Conservation (phyloP, 2,888 invertebrate species). For the Osmoderma eremita region DNA sequence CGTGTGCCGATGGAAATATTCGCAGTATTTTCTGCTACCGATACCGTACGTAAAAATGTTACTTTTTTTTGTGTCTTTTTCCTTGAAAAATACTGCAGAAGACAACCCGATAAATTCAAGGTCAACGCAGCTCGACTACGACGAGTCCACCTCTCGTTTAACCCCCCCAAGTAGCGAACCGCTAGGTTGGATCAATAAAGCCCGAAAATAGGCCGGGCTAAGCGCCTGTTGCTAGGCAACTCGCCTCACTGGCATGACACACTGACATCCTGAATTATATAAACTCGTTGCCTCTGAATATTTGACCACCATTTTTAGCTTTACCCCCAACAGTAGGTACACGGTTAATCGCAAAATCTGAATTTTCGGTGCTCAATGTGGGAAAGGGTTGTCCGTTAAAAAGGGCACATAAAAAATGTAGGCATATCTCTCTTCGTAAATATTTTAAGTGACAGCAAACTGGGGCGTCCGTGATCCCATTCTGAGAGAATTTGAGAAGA, state of each 20-base stretch:
- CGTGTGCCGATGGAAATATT: background rate
- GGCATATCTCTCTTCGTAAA: too few species aligned
- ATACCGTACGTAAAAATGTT: conserved; percentile 21
- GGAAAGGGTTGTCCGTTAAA: too few species aligned
- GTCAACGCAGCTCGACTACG: conserved; percentile 35
- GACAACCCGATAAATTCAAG: conserved; percentile 38
- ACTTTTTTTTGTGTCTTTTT: conserved; percentile 22
- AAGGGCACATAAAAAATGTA: too few species aligned
- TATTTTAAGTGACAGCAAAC: too few species aligned
- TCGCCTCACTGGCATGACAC: conserved; percentile 62
- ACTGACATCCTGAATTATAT: conserved; percentile 63
- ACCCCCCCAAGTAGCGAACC: conserved; percentile 53
- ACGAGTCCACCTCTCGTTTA: conserved; percentile 53
- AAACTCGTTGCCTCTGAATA: conserved; percentile 41
- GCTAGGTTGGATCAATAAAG: conserved; percentile 62
- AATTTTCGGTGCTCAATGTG: background rate
- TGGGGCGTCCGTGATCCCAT: too few species aligned
- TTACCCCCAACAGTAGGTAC: background rate
- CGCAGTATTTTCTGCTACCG: conserved; percentile 18
- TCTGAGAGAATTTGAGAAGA: too few species aligned
- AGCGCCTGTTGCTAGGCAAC: conserved; percentile 63
- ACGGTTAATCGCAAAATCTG: conserved; percentile 2
- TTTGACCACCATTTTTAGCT: conserved; percentile 39
- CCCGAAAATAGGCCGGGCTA: conserved; percentile 64
- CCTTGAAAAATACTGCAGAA: conserved; percentile 33